phyloP scores from a whole-genome alignment of 2,797 vertebrate species.

The Protonibea diacanthus region DNA sequence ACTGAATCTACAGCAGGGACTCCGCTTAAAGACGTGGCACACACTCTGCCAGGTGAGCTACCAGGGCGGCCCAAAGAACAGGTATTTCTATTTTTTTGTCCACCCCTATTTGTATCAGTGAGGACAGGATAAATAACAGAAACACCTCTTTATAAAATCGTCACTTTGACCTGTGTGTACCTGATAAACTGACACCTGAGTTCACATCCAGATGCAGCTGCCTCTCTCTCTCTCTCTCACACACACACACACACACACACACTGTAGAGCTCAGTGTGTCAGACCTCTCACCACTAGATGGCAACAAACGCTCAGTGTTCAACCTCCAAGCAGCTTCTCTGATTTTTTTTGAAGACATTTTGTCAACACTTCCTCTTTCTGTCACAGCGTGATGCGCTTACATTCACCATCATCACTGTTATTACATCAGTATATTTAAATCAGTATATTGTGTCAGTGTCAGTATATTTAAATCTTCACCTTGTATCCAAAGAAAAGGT shows the following conservation, averaged over 20 bases:
- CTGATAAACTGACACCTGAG: not conserved
- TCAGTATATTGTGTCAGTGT: too few species aligned
- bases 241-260: too few species aligned
- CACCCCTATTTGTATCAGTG: not conserved
- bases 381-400: not conserved
- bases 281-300: slow-evolving; percentile 57
- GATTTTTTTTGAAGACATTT: not conserved
- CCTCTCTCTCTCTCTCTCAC: too few species aligned
- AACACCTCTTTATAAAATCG: not conserved
- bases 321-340: rapidly evolving
- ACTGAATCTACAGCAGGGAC: too few species aligned
- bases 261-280: not conserved
- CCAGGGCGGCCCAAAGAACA: not conserved
- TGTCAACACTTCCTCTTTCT: not conserved
- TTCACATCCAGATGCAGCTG: not conserved
- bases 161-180: not conserved
- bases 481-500: not conserved
- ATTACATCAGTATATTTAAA: not conserved
- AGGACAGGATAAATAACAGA: not conserved
- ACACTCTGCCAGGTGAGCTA: too few species aligned
- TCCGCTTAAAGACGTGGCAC: too few species aligned
- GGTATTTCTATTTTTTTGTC: not conserved
- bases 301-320: slow-evolving; percentile 35
- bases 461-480: not conserved
- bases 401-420: not conserved